A percentile compares a stretch with the other conserved stretches of the same genome.
Conservation (phyloP, 2,797 vertebrate genomes). For the Mareca penelope region DNA sequence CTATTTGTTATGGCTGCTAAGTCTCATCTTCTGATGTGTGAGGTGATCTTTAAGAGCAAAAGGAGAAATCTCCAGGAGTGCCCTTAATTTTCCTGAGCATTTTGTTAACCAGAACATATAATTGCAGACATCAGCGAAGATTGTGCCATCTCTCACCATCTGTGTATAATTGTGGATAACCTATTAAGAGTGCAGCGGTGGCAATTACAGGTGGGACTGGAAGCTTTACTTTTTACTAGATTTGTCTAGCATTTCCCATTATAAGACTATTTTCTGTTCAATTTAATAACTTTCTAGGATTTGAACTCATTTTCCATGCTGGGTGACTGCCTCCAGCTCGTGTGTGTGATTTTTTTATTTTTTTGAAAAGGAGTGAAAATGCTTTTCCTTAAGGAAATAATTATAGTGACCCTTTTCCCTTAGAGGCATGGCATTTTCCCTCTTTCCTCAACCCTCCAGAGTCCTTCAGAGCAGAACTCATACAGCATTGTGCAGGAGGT, state of each 20-base stretch:
- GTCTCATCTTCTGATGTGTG: not conserved
- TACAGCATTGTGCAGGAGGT: not conserved
- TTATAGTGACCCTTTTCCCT: not conserved
- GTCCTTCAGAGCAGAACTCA: not conserved
- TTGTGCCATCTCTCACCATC: constrained; percentile 40
- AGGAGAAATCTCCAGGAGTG: constrained; percentile 64
- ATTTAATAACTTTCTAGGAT: constrained; percentile 33
- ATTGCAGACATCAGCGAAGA: not conserved
- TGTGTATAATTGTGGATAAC: constrained; percentile 44
- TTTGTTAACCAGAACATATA: constrained; percentile 47
- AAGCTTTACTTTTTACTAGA: constrained; percentile 21
- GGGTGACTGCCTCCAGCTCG: constrained; percentile 21
- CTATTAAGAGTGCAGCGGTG: constrained; percentile 36
- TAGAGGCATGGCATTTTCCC: not conserved
- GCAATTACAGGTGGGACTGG: constrained; percentile 65
- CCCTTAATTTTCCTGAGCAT: constrained; percentile 26
- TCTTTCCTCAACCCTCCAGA: not conserved
- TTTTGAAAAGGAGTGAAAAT: not conserved
- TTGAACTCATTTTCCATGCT: constrained; percentile 54
- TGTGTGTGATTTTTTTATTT: not conserved
- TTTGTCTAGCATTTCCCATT: constrained; percentile 51
- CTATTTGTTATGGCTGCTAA: not conserved
- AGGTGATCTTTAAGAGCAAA: constrained; percentile 20
- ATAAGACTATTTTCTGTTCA: constrained; percentile 39
- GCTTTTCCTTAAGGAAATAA: not conserved